These are phyloP conservation scores for Calidris pygmaea DNA, from an alignment of 2,113 vertebrate species.

Conservation along the genomic window DNA sequence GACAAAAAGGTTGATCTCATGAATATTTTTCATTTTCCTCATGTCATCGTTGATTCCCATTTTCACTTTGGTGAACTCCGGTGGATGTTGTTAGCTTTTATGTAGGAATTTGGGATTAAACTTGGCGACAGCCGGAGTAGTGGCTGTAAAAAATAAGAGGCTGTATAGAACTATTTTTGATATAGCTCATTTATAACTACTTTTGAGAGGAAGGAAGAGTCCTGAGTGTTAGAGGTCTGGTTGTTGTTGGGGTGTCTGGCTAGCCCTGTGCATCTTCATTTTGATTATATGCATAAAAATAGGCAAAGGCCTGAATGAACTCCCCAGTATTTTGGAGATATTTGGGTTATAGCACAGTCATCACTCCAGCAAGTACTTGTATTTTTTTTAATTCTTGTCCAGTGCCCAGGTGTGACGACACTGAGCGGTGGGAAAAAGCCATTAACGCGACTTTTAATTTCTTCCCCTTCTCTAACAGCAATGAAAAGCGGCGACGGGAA, in stretches of 20 bases:
- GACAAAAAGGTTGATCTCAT: background rate
- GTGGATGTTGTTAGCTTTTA: background rate
- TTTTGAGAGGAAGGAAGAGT: background rate
- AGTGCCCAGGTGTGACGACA: no score
- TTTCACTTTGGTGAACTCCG: background rate
- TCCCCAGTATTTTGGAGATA: background rate
- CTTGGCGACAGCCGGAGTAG: background rate
- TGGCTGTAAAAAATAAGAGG: background rate
- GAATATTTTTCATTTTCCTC: background rate
- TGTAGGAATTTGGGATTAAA: background rate
- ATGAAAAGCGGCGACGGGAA: conserved; percentile 91
- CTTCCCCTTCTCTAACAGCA: conserved; percentile 66
- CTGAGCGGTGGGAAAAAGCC: background rate
- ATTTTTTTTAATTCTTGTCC: background rate
- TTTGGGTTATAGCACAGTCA: no score
- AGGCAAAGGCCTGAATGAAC: background rate
- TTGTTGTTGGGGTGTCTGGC: background rate
- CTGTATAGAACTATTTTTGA: background rate
- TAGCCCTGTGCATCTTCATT: background rate
- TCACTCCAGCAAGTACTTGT: background rate
- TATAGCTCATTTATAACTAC: background rate
- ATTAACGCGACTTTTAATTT: background rate
- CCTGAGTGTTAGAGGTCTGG: background rate
- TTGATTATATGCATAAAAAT: background rate
- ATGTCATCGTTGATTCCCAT: background rate